These are phyloP conservation scores for Microtus ochrogaster DNA, from an alignment of 2,113 vertebrate genomes.

Conservation along the genomic window DNA sequence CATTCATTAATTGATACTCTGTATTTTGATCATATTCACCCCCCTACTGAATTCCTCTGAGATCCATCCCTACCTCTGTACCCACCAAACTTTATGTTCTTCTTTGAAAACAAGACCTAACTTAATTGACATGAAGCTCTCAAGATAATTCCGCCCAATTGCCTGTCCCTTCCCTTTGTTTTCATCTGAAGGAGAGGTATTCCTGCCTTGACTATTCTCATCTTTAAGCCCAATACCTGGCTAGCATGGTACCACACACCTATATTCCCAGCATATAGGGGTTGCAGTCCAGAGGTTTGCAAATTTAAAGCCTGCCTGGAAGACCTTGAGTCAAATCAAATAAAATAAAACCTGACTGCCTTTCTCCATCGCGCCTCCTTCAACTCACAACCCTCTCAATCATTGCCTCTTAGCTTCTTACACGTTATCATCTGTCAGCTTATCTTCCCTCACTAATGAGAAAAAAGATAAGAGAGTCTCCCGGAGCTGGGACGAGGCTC, in stretches of 20 bases:
- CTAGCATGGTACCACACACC: neutral
- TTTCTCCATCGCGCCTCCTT: neutral
- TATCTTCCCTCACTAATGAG: constrained; percentile 37
- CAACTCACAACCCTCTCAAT: neutral
- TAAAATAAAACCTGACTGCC: neutral
- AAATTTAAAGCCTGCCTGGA: neutral
- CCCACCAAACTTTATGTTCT: neutral
- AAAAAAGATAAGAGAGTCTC: constrained; percentile 5
- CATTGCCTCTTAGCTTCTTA: neutral
- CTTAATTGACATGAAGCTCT: neutral
- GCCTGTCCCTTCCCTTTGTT: neutral
- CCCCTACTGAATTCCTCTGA: neutral
- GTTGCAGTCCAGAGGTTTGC: neutral
- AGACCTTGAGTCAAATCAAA: neutral
- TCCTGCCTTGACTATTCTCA: neutral
- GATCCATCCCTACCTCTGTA: neutral
- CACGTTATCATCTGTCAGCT: neutral
- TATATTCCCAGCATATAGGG: neutral
- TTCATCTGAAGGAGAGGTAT: neutral
- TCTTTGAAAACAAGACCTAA: neutral
- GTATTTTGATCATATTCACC: neutral
- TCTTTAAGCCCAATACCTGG: neutral
- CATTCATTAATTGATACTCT: neutral
- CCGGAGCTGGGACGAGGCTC: neutral
- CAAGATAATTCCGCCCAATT: neutral